phyloP scores from a whole-genome alignment of 2,113 vertebrate species.

The Gobio gobio region DNA sequence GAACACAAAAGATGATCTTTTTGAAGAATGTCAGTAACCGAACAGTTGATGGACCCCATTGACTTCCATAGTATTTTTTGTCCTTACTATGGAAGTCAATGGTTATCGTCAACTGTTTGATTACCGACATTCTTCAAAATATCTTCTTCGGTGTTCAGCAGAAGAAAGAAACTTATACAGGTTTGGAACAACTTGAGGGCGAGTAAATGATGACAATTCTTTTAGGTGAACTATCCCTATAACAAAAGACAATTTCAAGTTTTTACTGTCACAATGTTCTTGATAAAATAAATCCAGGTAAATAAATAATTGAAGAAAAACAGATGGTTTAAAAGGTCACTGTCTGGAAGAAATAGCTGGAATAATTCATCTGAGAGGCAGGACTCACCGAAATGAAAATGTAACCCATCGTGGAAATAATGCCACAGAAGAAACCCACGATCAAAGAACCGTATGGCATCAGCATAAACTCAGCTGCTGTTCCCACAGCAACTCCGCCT shows the following conservation, averaged over 20 bases:
- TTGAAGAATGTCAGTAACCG: too few relatives aligned
- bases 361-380: neutral
- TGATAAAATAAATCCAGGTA: neutral
- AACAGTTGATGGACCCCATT: too few relatives aligned
- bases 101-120: too few relatives aligned
- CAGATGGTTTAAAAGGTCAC: neutral
- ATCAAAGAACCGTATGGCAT: slow-evolving; percentile 90
- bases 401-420: slow-evolving; percentile 89
- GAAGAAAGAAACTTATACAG: too few relatives aligned
- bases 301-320: neutral
- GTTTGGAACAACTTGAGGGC: too few relatives aligned
- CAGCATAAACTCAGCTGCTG: slow-evolving; percentile 94
- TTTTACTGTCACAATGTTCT: neutral
- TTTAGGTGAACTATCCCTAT: neutral
- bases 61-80: too few relatives aligned
- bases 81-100: too few relatives aligned
- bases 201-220: too few relatives aligned
- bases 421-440: slow-evolving; percentile 87
- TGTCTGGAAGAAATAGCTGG: neutral
- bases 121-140: too few relatives aligned
- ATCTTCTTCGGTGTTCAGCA: too few relatives aligned
- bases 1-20: too few relatives aligned
- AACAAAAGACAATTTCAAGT: neutral
- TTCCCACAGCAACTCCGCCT: slow-evolving; percentile 92
- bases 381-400: slow-evolving; percentile 84